Evolutionary conservation across 2,888 invertebrate genomes (phyloP), one percentile per base, ranked within the genome.

Genomic region (Fissipunctia ypsillon): DNA sequence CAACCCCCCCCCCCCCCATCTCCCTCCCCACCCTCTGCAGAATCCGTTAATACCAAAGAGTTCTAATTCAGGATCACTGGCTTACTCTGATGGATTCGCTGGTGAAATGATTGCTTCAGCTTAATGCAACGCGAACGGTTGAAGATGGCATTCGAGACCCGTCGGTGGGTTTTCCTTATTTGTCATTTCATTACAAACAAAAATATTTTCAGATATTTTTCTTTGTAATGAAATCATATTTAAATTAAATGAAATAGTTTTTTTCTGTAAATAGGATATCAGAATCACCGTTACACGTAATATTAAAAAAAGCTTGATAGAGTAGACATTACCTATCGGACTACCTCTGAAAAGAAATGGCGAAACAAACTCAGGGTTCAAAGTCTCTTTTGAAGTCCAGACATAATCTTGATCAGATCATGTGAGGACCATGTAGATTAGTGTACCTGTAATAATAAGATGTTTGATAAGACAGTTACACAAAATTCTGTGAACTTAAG

Each of bases 1-100:
- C 56, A 43, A 31, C 28, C 22, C 57, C 28, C 57, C 35, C 14
- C 19, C 43, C 28, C 14, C 25, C 22, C 65, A 57, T 12, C 16
- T 3, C 10, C 60, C 6, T 2, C 4, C 5, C 19, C 48, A 28
- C 54, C 66, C 61, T 50, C 45, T 52, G 73, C 69, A 31, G 69
- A 75, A 69, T 77, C 76, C 76, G 78, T 76, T 78, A 84, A 83
- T 84, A 72, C 83, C 80, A 76, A 73, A 75, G 76, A 76, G 70
- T 76, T 84, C 81, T 84, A 83, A 84, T 80, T 83, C 80, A 70
- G 76, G 78, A 84, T 80, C 76, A 69, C 57, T 48, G 78, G 86
- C 78, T 88, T 84, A 84, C 59, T 69, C 74, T 78, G 82, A 78
- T 81, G 77, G 80, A 78, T 80, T 76, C 65, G 59, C 48, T 68